These are phyloP conservation scores for Mycteria americana DNA, from an alignment of 2,797 vertebrate genomes.

Conservation along the genomic window DNA sequence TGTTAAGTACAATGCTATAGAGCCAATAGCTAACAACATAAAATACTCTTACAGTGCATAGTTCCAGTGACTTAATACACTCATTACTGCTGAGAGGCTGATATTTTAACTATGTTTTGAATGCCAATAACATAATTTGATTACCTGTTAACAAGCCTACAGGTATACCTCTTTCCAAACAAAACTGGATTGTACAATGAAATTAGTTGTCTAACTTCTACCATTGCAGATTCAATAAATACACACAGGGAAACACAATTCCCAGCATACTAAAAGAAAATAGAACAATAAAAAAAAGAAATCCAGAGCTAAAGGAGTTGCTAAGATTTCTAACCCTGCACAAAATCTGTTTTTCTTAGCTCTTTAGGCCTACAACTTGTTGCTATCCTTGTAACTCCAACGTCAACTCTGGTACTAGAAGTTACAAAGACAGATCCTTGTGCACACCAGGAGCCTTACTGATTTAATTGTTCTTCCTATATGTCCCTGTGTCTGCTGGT, in stretches of 20 bases:
- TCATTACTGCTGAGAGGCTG: not conserved
- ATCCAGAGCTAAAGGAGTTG: not conserved
- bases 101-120: not conserved
- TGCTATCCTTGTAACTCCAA: not conserved
- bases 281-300: not conserved
- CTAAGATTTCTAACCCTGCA: not conserved
- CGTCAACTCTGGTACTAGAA: not conserved
- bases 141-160: not conserved
- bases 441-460: not conserved
- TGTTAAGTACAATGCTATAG: not conserved
- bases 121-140: not conserved
- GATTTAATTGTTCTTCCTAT: not conserved
- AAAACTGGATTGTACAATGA: not conserved
- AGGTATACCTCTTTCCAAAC: not conserved
- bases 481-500: rapidly evolving
- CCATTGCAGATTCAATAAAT: not conserved
- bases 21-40: not conserved
- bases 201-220: not conserved
- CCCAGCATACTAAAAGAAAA: not conserved
- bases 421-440: not conserved
- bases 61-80: not conserved
- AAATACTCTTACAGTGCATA: not conserved
- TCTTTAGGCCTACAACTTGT: not conserved
- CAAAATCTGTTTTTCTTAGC: not conserved
- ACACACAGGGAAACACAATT: rapidly evolving